A percentile compares a stretch with the other conserved stretches of the same genome.
phyloP scores from a whole-genome alignment of 2,797 vertebrate species.

The Vireo griseus region DNA sequence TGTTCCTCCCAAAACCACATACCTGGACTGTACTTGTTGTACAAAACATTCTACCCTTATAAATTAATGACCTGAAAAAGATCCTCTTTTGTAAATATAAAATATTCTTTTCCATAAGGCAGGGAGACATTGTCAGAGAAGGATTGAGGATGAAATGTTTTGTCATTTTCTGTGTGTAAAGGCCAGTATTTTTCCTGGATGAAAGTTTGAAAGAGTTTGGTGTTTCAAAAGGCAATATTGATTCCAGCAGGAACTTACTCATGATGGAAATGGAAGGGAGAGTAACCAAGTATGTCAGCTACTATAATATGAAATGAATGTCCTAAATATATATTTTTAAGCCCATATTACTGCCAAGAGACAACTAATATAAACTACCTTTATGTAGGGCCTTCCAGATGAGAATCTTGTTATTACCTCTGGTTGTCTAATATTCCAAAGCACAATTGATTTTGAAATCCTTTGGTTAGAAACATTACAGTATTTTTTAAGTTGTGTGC shows the following conservation, averaged over 20 bases:
- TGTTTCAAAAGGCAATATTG: not conserved
- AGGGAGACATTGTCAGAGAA: not conserved
- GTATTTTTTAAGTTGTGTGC: not conserved
- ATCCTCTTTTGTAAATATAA: not conserved
- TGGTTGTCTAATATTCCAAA: not conserved
- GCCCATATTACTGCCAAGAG: not conserved
- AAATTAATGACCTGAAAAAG: not conserved
- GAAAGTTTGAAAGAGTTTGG: not conserved
- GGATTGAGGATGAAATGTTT: not conserved
- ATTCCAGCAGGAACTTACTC: not conserved
- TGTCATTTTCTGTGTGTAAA: not conserved
- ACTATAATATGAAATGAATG: not conserved
- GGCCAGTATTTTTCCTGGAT: not conserved
- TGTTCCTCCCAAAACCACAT: not conserved
- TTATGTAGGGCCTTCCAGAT: not conserved
- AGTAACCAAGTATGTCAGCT: not conserved
- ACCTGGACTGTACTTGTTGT: not conserved
- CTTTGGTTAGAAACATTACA: not conserved
- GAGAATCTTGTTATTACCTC: not conserved
- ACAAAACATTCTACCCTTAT: not conserved
- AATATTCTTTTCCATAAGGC: not conserved
- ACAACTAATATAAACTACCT: not conserved
- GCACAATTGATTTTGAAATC: not conserved
- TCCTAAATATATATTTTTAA: not conserved
- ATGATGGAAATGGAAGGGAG: not conserved